Evolutionary conservation across 2,113 vertebrate genomes (phyloP), one percentile per base, ranked within the genome.

Genomic region (Dolichotis patagonum): DNA sequence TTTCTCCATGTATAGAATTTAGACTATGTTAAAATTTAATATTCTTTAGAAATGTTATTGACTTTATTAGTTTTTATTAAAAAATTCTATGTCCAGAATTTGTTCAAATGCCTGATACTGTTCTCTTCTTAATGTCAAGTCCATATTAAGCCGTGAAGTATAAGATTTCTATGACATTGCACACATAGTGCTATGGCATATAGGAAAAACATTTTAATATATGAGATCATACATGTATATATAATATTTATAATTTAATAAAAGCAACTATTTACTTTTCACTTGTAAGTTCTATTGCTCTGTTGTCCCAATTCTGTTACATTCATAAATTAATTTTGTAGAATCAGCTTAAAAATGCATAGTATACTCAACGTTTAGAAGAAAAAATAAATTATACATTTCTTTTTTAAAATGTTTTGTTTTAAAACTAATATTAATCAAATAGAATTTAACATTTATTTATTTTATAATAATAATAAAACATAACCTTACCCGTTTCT

Each of bases 401-500:
- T 80, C 30, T 90, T 89, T 96, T 95, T 95, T 96, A 69, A 91
- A 96, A 92, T 78, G 84, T 80, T 91, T 94, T 88, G 43, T 82
- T 93, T 80, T 20, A 38, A 94, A 93, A 91, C 71, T 22, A 88
- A 19, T n/a, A 32, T 87, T 89, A 94, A 86, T 83, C 14, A 89
- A 49, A 92, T 43, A n/a, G 20, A 96, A 92, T 91, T 90, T 85
- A 4, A 60, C 86, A 46, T 85, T 95, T 97, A 10, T 63, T 62
- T 73, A 94, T 90, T 90, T 93, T 96, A 35, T 84, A 90, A 43
- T 60, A 90, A 43, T 60, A 78, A 83, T 62, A 67, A 90, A 77
- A 91, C 16, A 71, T 80, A 1, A 71, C 78, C 81, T 98, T 97
- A 97, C 96, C 96, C 26, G 96, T 97, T 95, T 97, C 35, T 92